phyloP scores from a whole-genome alignment of 2,113 vertebrate species.

The Plotosus lineatus region DNA sequence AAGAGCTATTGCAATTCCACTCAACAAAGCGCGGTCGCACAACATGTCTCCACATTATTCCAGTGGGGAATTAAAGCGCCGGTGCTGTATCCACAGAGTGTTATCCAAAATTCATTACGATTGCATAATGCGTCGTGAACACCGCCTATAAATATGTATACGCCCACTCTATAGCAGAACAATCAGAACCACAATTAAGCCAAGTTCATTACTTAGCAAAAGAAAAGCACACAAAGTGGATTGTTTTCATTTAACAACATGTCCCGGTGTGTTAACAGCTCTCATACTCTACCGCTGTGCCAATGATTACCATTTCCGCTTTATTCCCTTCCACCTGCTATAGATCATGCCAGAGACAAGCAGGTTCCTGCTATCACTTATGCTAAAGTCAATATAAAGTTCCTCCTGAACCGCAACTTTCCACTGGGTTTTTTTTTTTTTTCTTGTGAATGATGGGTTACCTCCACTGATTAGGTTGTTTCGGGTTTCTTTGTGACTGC shows the following conservation, averaged over 20 bases:
- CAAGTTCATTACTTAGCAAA: neutral
- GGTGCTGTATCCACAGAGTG: slow-evolving; percentile 12
- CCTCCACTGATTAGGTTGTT: no score
- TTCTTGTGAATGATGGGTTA: neutral
- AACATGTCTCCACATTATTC: slow-evolving; percentile 25
- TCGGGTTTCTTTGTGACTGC: no score
- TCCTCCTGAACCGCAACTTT: no score
- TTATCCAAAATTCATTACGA: slow-evolving; percentile 40
- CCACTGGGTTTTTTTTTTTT: neutral
- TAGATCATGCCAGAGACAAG: neutral
- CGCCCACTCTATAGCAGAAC: neutral
- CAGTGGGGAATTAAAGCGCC: slow-evolving; percentile 13
- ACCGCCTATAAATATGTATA: slow-evolving; percentile 17
- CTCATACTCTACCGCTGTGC: neutral
- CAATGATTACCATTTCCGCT: neutral
- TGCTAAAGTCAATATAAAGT: neutral
- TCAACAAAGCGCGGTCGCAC: slow-evolving; percentile 37
- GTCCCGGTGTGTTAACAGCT: neutral
- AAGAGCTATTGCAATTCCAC: slow-evolving; percentile 34
- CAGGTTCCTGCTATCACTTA: neutral
- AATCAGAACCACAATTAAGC: slow-evolving; percentile 19
- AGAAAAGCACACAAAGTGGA: neutral
- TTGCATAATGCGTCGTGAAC: slow-evolving; percentile 34
- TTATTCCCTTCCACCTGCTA: neutral
- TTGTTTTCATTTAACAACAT: neutral